Evolutionary conservation across 2,113 vertebrate species (phyloP).

Genomic region (Nannospalax galili): DNA sequence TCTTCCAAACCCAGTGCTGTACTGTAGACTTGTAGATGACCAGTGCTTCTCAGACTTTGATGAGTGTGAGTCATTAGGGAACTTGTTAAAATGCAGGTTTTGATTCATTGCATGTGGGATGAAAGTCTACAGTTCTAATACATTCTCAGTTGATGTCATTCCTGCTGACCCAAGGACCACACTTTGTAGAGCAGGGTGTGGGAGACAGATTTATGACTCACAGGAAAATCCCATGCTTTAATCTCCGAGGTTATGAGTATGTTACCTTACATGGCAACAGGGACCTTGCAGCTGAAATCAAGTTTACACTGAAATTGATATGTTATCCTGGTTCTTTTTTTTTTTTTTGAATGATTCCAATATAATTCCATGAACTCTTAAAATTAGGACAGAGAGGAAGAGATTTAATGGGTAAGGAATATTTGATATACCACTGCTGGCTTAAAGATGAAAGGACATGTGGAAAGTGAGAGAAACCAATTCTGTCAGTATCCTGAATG

Average conservation of each 20-base stretch:
- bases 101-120: neutral
- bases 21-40: neutral
- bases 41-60: neutral
- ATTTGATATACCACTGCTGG: neutral
- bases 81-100: neutral
- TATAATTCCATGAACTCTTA: neutral
- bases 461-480: neutral
- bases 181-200: neutral
- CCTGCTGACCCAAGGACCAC: neutral
- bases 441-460: neutral
- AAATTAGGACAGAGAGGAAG: slow-evolving; percentile 1
- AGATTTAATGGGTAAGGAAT: neutral
- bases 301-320: slow-evolving; percentile 15
- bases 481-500: neutral
- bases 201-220: neutral
- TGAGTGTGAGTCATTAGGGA: neutral
- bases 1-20: neutral
- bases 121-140: slow-evolving; percentile 4
- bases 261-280: neutral
- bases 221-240: neutral
- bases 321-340: neutral
- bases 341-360: neutral
- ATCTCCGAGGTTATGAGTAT: neutral
- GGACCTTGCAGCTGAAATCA: neutral
- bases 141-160: slow-evolving; percentile 16